These are phyloP conservation scores for Ramphastos sulfuratus DNA, from an alignment of 2,113 vertebrate genomes.

Conservation along the genomic window DNA sequence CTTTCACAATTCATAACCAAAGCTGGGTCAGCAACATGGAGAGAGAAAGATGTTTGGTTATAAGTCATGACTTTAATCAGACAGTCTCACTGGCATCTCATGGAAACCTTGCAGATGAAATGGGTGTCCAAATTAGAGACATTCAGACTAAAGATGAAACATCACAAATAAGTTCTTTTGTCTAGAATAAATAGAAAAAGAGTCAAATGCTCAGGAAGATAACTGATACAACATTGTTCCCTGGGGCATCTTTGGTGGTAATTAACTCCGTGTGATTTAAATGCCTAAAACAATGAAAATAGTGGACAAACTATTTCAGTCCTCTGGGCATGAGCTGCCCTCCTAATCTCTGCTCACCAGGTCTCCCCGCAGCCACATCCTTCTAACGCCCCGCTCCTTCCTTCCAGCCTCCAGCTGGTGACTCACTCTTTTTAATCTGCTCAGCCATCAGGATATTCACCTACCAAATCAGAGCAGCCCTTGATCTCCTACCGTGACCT, in stretches of 20 bases:
- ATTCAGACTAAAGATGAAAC: conserved; percentile 8
- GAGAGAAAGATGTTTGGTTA: neutral
- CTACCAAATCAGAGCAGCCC: neutral
- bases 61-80: conserved; percentile 11
- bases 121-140: conserved; percentile 17
- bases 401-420: neutral
- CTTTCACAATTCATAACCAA: conserved; percentile 46
- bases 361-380: conserved; percentile 8
- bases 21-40: conserved; percentile 18
- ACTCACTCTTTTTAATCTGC: neutral
- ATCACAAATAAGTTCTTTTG: conserved; percentile 26
- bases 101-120: conserved; percentile 34
- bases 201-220: conserved; percentile 14
- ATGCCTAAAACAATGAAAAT: conserved; percentile 4
- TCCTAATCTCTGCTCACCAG: conserved; percentile 1
- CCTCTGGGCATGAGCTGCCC: neutral
- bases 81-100: neutral
- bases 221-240: conserved; percentile 21
- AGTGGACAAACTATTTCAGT: neutral
- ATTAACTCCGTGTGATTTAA: conserved; percentile 8
- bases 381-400: neutral
- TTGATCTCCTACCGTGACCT: neutral
- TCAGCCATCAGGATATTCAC: neutral
- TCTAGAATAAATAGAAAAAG: conserved; percentile 25
- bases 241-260: neutral